Evolutionary conservation across 1,140 invertebrate species (phyloP).

Genomic region (Neodiprion virginianus): DNA sequence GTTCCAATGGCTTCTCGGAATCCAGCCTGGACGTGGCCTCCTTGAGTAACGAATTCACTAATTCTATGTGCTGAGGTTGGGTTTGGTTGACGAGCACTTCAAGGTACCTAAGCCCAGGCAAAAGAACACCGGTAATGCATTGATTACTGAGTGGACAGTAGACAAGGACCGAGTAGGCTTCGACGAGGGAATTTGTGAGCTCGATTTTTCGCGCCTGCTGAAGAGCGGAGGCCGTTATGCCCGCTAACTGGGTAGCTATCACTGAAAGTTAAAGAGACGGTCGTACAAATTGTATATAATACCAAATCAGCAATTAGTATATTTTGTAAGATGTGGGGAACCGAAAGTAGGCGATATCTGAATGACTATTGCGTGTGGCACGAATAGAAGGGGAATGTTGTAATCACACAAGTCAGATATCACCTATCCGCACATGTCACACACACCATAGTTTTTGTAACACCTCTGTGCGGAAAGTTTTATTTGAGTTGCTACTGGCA

Average conservation of each 20-base stretch:
- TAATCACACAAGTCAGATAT: no score
- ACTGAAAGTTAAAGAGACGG: conserved; percentile 59
- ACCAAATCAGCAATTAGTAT: background rate
- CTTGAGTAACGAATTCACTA: conserved; percentile 60
- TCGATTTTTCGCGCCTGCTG: conserved; percentile 67
- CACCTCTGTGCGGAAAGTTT: no score
- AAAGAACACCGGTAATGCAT: conserved; percentile 55
- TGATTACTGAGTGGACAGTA: conserved; percentile 67
- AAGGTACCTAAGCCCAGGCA: conserved; percentile 64
- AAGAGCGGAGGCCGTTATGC: conserved; percentile 65
- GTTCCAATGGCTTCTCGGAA: conserved; percentile 51
- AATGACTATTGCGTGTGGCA: no score
- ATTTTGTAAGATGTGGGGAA: background rate
- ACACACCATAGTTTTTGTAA: no score
- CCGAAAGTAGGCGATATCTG: no score
- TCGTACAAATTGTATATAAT: background rate
- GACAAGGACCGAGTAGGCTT: conserved; percentile 72
- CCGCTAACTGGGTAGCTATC: conserved; percentile 68
- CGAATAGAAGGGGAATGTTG: no score
- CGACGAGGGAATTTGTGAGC: conserved; percentile 68
- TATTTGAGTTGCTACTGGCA: no score
- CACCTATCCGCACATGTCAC: no score
- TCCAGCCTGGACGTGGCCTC: conserved; percentile 62
- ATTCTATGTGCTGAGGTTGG: conserved; percentile 60
- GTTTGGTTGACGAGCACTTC: conserved; percentile 60